These are phyloP conservation scores for Unio pictorum DNA, from an alignment of 2,888 invertebrate species.

Conservation along the genomic window DNA sequence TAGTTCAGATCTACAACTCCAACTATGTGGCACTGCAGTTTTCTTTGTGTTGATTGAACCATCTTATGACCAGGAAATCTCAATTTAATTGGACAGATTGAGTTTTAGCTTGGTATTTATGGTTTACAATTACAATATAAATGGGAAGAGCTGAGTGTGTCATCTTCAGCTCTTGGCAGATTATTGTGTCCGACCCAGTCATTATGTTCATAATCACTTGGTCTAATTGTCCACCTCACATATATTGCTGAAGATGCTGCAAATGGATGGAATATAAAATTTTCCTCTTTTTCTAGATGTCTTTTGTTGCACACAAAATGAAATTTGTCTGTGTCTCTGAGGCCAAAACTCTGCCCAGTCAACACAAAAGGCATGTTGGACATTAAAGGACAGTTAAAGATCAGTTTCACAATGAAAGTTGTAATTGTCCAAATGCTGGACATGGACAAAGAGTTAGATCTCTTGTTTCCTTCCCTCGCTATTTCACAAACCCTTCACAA, in stretches of 20 bases:
- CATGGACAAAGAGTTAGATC: slow-evolving; percentile 35
- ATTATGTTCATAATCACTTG: slow-evolving; percentile 38
- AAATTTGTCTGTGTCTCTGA: slow-evolving; percentile 32
- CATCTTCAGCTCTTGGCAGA: slow-evolving; percentile 21
- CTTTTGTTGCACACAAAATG: slow-evolving; percentile 34
- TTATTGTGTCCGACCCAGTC: slow-evolving; percentile 35
- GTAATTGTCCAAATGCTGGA: slow-evolving; percentile 29
- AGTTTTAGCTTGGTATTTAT: slow-evolving; percentile 35
- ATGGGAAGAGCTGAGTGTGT: slow-evolving; percentile 36
- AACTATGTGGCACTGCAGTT: too few species aligned
- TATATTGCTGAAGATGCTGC: slow-evolving; percentile 31
- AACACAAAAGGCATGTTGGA: slow-evolving; percentile 39
- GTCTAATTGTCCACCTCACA: slow-evolving; percentile 41
- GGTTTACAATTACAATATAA: slow-evolving; percentile 33
- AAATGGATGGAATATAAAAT: slow-evolving; percentile 44
- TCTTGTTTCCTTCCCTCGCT: slow-evolving; percentile 18
- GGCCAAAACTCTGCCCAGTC: slow-evolving; percentile 36
- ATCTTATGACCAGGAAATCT: slow-evolving; percentile 29
- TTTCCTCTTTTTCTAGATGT: slow-evolving; percentile 38
- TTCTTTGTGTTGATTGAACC: too few species aligned
- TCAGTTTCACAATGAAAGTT: slow-evolving; percentile 46
- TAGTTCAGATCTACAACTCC: too few species aligned
- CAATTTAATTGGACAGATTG: slow-evolving; percentile 45
- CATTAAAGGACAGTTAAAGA: slow-evolving; percentile 24
- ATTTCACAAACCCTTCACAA: slow-evolving; percentile 28